Base-by-base conservation (phyloP, 2,888 invertebrate genomes). In the Pinctada fucata region DNA sequence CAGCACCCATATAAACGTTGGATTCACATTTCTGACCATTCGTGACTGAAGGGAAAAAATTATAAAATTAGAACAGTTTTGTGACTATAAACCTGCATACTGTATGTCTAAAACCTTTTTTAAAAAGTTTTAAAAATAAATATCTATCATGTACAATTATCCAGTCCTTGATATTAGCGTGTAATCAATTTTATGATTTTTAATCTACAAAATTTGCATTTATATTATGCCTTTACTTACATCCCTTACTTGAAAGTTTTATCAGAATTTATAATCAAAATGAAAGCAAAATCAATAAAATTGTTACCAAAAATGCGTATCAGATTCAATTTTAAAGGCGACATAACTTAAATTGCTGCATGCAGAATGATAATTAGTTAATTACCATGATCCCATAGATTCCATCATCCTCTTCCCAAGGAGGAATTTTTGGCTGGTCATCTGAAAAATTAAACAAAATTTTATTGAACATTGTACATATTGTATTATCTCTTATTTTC, bases 1-100 rank as follows among this genome's bases (percentile, higher is more conserved):
- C 77, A 96, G 95, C 70, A 97, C 97, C 97, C 98, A 98, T 58
- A 97, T 94, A 87, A 98, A 96, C 89, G 97, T 96, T 1, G 97
- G 96, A 70, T 90, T 89, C 16, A 87, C 86, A 83, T 92, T 92
- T 65, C 91, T 85, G 3, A 92, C 91, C 76, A 93, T 87, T 16
- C 92, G 90, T 31, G 92, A 93, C 91, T 91, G 88, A 70, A 84
- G 84, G 48, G 66, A 48, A 74, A 69, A 79, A 51, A 6, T 1
- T 1, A 72, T 52, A 8, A 10, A 52, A 52, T 52, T 10, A 52
- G n/a, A n/a, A n/a, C n/a, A n/a, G n/a, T n/a, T n/a, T n/a, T n/a
- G n/a, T n/a, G n/a, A n/a, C n/a, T n/a, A n/a, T n/a, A n/a, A n/a
- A n/a, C n/a, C n/a, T n/a, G n/a, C n/a, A n/a, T n/a, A n/a, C n/a